Percentiles rank a stretch among this genome's conserved stretches.
Evolutionary conservation across 2,797 vertebrate genomes (phyloP).

Genomic region (Parauchenoglanis punctatus): DNA sequence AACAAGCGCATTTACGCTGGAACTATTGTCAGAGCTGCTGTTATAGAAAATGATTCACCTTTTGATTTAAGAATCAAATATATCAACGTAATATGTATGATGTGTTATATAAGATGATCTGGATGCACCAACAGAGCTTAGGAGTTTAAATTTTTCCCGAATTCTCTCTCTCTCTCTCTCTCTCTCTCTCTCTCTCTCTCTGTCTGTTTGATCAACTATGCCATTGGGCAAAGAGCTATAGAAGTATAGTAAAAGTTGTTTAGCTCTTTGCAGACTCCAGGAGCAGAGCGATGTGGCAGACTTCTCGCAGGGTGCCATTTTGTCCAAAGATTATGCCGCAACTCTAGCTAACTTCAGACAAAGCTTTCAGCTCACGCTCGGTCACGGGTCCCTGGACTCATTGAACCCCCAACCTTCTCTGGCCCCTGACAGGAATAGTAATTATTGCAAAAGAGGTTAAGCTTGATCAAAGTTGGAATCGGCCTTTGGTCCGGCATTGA

Average conservation of each 20-base stretch:
- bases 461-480: conserved; percentile 63
- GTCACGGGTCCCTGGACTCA: conserved; percentile 55
- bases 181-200: not conserved
- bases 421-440: conserved; percentile 55
- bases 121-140: not conserved
- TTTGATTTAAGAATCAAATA: not conserved
- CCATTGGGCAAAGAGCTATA: not conserved
- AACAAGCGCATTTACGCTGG: not conserved
- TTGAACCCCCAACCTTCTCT: conserved; percentile 53
- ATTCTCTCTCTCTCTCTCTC: not conserved
- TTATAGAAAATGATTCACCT: not conserved
- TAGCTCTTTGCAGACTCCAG: not conserved
- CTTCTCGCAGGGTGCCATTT: conserved; percentile 12
- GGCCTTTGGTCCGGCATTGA: conserved; percentile 64
- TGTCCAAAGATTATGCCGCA: conserved; percentile 35
- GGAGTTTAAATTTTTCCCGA: not conserved
- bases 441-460: conserved; percentile 59
- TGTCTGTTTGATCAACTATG: not conserved
- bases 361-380: conserved; percentile 37
- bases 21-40: not conserved
- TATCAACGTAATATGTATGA: not conserved
- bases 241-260: not conserved
- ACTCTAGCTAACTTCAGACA: conserved; percentile 52
- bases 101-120: not conserved
- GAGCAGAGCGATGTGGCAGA: not conserved